Percentiles rank a stretch among this genome's conserved stretches.
Conservation (phyloP, 1,140 invertebrate genomes). For the Acromyrmex echinatior region DNA sequence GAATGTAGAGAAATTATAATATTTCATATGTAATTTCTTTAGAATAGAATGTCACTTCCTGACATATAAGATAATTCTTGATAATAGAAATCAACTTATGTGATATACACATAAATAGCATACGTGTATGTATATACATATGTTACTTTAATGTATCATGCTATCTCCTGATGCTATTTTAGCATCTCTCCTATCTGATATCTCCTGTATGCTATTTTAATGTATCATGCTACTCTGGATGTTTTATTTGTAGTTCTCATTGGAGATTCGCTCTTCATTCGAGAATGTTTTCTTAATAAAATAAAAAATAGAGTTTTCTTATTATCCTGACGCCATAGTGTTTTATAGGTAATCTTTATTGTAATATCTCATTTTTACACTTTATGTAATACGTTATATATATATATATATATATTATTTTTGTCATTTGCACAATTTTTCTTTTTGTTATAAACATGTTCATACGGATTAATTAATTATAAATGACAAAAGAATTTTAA, state of each 20-base stretch:
- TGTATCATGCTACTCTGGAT: neutral
- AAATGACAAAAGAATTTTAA: neutral
- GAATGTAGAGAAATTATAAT: neutral
- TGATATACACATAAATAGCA: neutral
- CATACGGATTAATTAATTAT: neutral
- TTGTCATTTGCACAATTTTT: neutral
- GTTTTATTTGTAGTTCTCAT: slow-evolving; percentile 7
- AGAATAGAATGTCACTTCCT: neutral
- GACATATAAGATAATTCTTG: neutral
- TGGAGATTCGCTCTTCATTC: neutral
- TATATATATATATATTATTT: too few species aligned
- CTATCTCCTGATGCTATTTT: neutral
- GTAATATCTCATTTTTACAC: neutral
- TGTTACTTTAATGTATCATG: neutral
- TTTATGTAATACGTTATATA: neutral
- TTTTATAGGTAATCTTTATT: slow-evolving; percentile 3
- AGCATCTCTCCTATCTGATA: too few species aligned
- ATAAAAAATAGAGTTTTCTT: neutral
- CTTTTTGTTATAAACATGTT: neutral
- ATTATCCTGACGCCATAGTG: neutral
- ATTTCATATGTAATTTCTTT: neutral
- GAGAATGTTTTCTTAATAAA: slow-evolving; percentile 3
- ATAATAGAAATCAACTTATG: neutral
- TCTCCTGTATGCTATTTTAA: neutral
- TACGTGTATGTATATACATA: too few species aligned